phyloP scores from a whole-genome alignment of 1,140 invertebrate species.

The Bursaphelenchus mucronatus region DNA sequence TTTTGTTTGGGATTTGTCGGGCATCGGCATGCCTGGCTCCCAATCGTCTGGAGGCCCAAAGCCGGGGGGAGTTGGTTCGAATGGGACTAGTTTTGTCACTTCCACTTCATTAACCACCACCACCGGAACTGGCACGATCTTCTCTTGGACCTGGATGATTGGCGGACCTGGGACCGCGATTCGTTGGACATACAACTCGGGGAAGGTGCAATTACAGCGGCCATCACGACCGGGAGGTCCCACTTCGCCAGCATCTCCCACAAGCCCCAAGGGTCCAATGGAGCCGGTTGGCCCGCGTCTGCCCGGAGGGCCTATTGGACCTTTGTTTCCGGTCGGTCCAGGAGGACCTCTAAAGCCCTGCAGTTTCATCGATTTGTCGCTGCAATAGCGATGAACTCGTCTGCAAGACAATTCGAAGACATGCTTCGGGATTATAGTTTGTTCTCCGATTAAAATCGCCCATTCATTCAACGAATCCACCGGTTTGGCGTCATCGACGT shows the following conservation, averaged over 20 bases:
- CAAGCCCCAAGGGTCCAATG: constrained; percentile 39
- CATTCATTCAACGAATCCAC: constrained; percentile 35
- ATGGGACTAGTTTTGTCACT: constrained; percentile 58
- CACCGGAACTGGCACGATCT: constrained; percentile 58
- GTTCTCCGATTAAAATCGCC: constrained; percentile 55
- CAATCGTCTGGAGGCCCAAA: constrained; percentile 56
- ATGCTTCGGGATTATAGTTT: constrained; percentile 61
- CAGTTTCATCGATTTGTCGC: constrained; percentile 53
- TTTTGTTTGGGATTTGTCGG: constrained; percentile 48
- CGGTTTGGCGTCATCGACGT: not conserved
- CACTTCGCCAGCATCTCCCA: constrained; percentile 48
- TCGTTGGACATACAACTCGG: constrained; percentile 57
- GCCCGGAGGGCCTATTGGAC: constrained; percentile 16
- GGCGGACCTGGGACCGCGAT: constrained; percentile 56
- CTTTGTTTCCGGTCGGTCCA: constrained; percentile 19
- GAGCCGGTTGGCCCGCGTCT: constrained; percentile 26
- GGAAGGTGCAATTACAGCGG: constrained; percentile 46
- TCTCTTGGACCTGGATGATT: constrained; percentile 56
- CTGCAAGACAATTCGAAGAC: constrained; percentile 57
- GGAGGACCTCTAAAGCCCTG: constrained; percentile 47
- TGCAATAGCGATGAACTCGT: constrained; percentile 55
- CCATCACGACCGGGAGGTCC: constrained; percentile 41
- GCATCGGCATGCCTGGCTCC: constrained; percentile 56
- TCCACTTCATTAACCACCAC: constrained; percentile 60
- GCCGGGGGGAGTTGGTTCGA: constrained; percentile 59